A percentile compares a stretch with the other conserved stretches of the same genome.
Evolutionary conservation across 2,113 vertebrate genomes (phyloP).

Genomic region (Sinocyclocheilus rhinocerous): DNA sequence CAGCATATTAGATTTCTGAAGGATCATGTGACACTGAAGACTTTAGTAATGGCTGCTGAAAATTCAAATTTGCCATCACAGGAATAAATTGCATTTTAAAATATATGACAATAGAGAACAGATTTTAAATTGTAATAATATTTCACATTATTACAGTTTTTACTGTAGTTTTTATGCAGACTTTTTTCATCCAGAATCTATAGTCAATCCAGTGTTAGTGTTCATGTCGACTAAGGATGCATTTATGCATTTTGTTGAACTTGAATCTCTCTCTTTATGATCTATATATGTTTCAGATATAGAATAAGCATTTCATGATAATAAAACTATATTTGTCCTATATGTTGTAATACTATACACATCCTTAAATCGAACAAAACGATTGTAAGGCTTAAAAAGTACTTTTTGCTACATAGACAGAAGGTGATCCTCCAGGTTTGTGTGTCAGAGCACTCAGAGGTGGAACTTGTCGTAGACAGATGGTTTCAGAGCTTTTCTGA

Average conservation of each 20-base stretch:
- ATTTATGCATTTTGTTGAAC: background rate
- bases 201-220: too few relatives aligned
- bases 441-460: conserved; percentile 3
- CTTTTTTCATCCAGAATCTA: too few relatives aligned
- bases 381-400: background rate
- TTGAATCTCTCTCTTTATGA: background rate
- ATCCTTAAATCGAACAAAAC: background rate
- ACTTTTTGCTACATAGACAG: background rate
- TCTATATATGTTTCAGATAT: background rate
- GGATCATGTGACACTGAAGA: background rate
- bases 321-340: background rate
- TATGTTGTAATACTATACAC: background rate
- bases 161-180: too few relatives aligned
- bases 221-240: too few relatives aligned
- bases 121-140: too few relatives aligned
- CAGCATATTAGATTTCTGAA: background rate
- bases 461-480: background rate
- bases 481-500: conserved; percentile 17
- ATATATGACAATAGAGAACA: too few relatives aligned
- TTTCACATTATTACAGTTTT: too few relatives aligned
- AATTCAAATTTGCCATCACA: background rate
- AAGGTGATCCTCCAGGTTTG: background rate
- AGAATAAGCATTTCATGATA: background rate
- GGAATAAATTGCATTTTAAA: too few relatives aligned
- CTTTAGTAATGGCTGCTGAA: background rate